Evolutionary conservation across 2,797 vertebrate genomes (phyloP), one percentile per base, ranked within the genome.

Genomic region (Astyanax mexicanus): DNA sequence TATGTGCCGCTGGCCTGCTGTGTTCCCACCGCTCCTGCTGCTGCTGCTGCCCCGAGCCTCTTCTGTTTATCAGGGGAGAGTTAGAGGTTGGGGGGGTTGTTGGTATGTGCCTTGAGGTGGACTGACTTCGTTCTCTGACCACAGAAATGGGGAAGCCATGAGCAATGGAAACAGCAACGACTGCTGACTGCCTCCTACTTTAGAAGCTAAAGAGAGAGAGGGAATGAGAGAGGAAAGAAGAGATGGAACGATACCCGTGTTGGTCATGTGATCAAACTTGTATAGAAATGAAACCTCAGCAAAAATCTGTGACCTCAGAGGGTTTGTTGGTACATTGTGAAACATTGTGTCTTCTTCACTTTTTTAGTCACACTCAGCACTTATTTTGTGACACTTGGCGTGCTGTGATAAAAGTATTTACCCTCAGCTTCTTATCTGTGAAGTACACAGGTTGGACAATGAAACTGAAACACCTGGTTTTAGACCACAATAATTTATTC

Each of bases 161-260:
- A 90, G 90, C 90, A 92, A 89, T 90, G 92, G 91, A 93, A 92
- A 92, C 74, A 87, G 82, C 85, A 88, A 69, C 67, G 79, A 84
- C 79, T 77, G 82, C 88, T 86, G 86, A 88, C 88, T 69, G 29
- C 83, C 29, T 21, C 60, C 83, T 83, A 75, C 80, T 69, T 73
- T 84, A 84, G 82, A 84, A 78, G 15, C 67, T 58, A 68, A 40
- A 68, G 72, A 83, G 77, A 80, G 49, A 4, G 80, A 71, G 74
- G 29, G 21, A 76, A 72, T 67, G 44, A 80, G 85, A 68, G 83
- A 64, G 67, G 77, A 79, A 51, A 9, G 74, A 73, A 25, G 77
- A 51, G 49, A 51, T 52, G 21, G 23, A 52, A 3, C 7, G 49
- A 52, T 52, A 6, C 23, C 12, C 52, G 5, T 37, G 69, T 49